Base-by-base conservation (phyloP, 1,140 invertebrate species). In the Ostrea edulis region DNA sequence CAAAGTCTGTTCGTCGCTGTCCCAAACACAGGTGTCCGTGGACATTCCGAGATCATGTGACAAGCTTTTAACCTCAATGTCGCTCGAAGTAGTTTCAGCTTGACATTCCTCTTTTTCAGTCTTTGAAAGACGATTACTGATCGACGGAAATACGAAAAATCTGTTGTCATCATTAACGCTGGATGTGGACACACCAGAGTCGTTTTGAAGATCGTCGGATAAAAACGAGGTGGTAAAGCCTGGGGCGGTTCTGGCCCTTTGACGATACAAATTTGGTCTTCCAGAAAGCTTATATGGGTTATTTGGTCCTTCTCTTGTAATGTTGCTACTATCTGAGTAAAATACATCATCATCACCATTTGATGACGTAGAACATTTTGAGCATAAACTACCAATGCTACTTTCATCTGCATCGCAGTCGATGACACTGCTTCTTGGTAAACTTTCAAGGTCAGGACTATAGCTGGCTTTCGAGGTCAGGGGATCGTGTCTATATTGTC, bases 281-380 rank as follows among this genome's bases (percentile, higher is more conserved):
- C 71, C 53, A 82, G 44, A 62, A 12, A 17, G n/a, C 35, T 35
- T 84, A 55, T 54, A 22, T 53, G 22, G 54, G 29, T 9, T 55
- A 8, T 8, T 9, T 29, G 12, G 44, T 53, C 20, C 51, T 83
- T 52, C 52, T 51, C n/a, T 22, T n/a, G 25, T 20, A 29, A 51
- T 44, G 20, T 22, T 55, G 51, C 29, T 52, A 82, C 53, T 71
- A 44, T 77, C 51, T 83, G 82, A 20, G 44, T 53, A 22, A 29
- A 87, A 87, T 9, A 87, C 82, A 29, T 87, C 58, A 22, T 87
- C 82, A 22, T 87, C 86, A 17, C 82, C 86, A 52, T 87, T 87
- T 53, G 82, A 87, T 29, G 82, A 84, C 29, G 51, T 54, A 5
- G 62, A 62, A 77, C 54, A 62, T 54, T 25, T 65, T 17, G 25